Percentiles rank a stretch among this genome's conserved stretches.
phyloP scores from a whole-genome alignment of 2,888 invertebrate genomes.

The Cataglyphis rosenhaueri region DNA sequence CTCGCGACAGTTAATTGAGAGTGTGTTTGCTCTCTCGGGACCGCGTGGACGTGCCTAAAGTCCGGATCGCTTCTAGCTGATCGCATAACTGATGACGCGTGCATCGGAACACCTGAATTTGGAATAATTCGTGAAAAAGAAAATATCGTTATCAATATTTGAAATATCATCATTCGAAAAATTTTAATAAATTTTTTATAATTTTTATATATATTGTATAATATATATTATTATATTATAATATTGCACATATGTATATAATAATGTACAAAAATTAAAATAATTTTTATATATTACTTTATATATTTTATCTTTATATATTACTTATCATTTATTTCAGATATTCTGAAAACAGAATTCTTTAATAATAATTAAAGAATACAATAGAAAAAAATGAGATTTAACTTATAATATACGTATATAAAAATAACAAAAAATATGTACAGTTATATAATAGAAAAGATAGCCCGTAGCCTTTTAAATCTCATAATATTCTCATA shows the following conservation, averaged over 20 bases:
- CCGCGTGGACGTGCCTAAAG: conserved; percentile 86
- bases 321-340: neutral
- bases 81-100: conserved; percentile 84
- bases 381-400: neutral
- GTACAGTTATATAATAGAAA: no score
- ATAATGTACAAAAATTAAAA: neutral
- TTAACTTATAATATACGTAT: neutral
- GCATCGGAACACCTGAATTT: conserved; percentile 50
- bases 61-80: conserved; percentile 95
- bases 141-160: neutral
- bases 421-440: neutral
- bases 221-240: neutral
- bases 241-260: neutral
- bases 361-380: neutral
- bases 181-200: neutral
- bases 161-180: neutral
- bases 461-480: no score
- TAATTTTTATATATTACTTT: neutral
- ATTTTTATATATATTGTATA: neutral
- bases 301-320: no score
- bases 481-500: no score
- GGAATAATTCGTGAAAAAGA: neutral
- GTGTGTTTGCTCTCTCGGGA: conserved; percentile 79
- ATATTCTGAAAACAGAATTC: neutral
- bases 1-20: conserved; percentile 78